Conservation (phyloP, 2,113 vertebrate genomes). For the Melanocharis versteri region DNA sequence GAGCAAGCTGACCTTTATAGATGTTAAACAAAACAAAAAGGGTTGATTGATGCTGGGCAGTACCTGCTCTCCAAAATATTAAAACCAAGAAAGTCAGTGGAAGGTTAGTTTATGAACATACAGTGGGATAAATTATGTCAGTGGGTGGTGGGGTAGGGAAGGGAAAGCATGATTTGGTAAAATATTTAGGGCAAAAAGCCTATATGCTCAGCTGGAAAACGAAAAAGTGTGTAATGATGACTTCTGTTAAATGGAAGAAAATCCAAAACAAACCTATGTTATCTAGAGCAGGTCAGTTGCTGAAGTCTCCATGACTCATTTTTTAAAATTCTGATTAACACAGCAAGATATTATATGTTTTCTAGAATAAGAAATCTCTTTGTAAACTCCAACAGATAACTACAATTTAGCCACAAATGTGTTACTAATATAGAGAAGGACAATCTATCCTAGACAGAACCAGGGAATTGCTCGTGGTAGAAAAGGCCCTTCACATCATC, state of each 20-base stretch:
- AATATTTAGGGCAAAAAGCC: background rate
- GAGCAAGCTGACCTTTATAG: slow-evolving; percentile 56
- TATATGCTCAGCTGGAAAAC: background rate
- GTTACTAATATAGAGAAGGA: background rate
- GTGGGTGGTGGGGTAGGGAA: background rate
- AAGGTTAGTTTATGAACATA: slow-evolving; percentile 25
- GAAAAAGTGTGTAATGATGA: background rate
- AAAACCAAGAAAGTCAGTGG: background rate
- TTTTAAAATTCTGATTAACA: background rate
- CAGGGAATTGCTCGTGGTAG: background rate
- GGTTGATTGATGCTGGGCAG: slow-evolving; percentile 40
- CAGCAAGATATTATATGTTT: background rate
- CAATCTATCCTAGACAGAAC: background rate
- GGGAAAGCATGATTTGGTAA: background rate
- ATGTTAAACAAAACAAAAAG: slow-evolving; percentile 48
- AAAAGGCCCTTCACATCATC: background rate
- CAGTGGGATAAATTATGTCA: background rate
- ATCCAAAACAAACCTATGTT: background rate
- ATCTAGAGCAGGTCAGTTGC: background rate
- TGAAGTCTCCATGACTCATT: background rate
- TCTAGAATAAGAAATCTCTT: background rate
- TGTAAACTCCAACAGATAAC: background rate
- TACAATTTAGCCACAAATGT: background rate
- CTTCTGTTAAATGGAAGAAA: background rate
- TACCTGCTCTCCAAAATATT: background rate